These are phyloP conservation scores for Drosophila lutescens DNA, from an alignment of 2,888 invertebrate genomes.

Conservation along the genomic window DNA sequence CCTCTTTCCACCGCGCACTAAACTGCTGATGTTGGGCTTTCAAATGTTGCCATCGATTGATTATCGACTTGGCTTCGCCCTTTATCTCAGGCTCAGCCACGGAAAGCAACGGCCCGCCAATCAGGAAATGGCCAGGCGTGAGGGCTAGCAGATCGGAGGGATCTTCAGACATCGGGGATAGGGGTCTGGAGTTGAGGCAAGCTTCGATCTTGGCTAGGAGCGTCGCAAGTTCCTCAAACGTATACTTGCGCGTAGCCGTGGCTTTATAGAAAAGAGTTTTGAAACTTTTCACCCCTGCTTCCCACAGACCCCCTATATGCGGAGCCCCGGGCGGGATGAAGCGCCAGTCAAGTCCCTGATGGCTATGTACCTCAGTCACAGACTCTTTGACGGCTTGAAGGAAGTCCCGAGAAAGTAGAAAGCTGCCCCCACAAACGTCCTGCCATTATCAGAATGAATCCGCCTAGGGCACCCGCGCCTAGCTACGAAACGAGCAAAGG, in stretches of 20 bases:
- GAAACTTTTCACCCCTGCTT: too few relatives aligned
- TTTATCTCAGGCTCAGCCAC: not conserved
- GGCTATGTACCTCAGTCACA: not conserved
- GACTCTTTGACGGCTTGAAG: slow-evolving; percentile 1
- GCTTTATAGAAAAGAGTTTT: not conserved
- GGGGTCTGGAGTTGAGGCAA: not conserved
- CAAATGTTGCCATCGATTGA: not conserved
- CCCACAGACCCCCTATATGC: too few relatives aligned
- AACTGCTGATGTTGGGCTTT: not conserved
- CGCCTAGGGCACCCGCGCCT: not conserved
- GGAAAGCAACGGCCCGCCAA: not conserved
- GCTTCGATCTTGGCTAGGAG: not conserved
- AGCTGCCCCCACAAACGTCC: not conserved
- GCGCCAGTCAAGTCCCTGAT: not conserved
- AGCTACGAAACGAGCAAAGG: not conserved
- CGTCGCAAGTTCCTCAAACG: not conserved
- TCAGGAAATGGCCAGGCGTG: not conserved
- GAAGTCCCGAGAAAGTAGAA: not conserved
- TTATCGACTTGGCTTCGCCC: not conserved
- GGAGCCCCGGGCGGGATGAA: not conserved
- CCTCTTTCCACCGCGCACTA: not conserved
- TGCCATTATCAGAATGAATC: not conserved
- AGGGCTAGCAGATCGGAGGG: not conserved
- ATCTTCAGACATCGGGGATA: not conserved
- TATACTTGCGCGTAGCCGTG: not conserved